Evolutionary conservation across 2,888 invertebrate genomes (phyloP).

Genomic region (Tinea pellionella): DNA sequence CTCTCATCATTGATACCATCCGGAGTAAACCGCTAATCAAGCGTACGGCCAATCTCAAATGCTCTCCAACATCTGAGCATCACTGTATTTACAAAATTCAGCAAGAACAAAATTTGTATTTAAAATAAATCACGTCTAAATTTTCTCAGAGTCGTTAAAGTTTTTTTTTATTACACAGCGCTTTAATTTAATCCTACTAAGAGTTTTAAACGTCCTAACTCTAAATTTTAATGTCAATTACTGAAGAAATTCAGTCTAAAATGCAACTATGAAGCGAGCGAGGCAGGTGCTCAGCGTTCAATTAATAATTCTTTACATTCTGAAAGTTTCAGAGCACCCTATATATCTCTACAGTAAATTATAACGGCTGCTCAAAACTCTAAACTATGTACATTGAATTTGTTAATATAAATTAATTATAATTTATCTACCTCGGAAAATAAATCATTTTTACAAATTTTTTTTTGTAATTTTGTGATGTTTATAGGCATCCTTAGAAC

Average conservation of each 20-base stretch:
- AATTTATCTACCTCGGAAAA: neutral
- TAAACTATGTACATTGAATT: neutral
- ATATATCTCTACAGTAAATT: slow-evolving; percentile 9
- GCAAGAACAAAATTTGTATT: neutral
- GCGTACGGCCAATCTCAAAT: neutral
- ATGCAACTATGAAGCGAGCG: slow-evolving; percentile 11
- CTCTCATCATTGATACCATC: neutral
- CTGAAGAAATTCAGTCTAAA: slow-evolving; percentile 4
- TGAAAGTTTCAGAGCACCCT: slow-evolving; percentile 14
- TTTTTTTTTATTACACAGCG: neutral
- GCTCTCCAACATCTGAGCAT: neutral
- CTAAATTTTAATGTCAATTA: slow-evolving; percentile 8
- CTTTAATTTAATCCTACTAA: neutral
- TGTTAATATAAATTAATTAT: neutral
- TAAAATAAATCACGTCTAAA: neutral
- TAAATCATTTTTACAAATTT: neutral
- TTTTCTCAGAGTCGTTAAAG: neutral
- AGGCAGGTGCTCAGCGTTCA: slow-evolving; percentile 18
- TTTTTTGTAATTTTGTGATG: too few species aligned
- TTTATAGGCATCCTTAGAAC: too few species aligned
- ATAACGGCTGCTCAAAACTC: slow-evolving; percentile 11
- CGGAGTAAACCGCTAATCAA: neutral
- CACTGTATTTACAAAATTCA: slow-evolving; percentile 1
- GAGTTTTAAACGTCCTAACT: neutral
- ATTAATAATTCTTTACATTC: slow-evolving; percentile 19